Base-by-base conservation (phyloP, 2,888 invertebrate genomes). In the Heliconius ethilla region DNA sequence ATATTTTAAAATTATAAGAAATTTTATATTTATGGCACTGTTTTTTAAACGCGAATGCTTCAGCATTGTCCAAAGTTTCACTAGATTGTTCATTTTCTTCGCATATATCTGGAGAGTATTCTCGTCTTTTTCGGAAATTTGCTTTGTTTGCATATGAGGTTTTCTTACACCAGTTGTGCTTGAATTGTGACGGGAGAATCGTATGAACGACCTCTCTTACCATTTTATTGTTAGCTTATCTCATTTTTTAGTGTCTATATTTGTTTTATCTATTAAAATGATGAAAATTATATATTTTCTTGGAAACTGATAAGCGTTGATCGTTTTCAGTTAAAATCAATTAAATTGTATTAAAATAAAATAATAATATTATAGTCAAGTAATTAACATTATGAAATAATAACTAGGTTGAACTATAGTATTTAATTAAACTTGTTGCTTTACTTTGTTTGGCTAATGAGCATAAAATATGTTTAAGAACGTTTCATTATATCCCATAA, bases 131-230 rank as follows among this genome's bases (percentile, higher is more conserved):
- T 82, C 86, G 89, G 79, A 86, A 88, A 73, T 87, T 88, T 27
- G 87, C 87, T 82, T 86, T 84, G 76, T 88, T 88, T 33, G 83
- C 87, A 84, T 88, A 88, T 45, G 83, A 83, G 82, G 82, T 87
- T 80, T 84, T 86, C 83, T 89, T 89, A 83, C 82, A 85, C 82
- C 83, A 85, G 77, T 87, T 85, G 82, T 85, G 88, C 83, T 85
- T 86, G 76, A 82, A 81, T 78, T 86, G 86, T 85, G 85, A 85
- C 83, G 85, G 90, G 90, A 92, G 90, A 87, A 91, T 93, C 92
- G 93, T 84, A 83, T 88, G 79, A 83, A 92, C 93, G 92, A 94
- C 88, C 91, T 92, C 92, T 90, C 87, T 87, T 89, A 90, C 85
- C 94, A 94, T 94, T 87, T 88, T 94, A 89, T 85, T 85, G 86